These are phyloP conservation scores for Carcharodon carcharias DNA, from an alignment of 2,797 vertebrate genomes.

Conservation along the genomic window DNA sequence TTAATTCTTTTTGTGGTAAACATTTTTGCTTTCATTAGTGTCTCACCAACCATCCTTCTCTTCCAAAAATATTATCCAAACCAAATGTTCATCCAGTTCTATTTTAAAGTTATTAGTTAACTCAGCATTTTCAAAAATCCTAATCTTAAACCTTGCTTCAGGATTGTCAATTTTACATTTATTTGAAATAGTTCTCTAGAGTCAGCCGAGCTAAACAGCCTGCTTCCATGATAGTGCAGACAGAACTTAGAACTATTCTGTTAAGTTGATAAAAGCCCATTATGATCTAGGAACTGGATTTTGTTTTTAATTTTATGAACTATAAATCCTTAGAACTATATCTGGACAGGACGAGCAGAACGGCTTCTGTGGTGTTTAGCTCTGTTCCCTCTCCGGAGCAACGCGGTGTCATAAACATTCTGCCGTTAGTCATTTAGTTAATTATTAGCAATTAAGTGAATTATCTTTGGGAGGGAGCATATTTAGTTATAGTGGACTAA, in stretches of 20 bases:
- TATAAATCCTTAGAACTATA: background rate
- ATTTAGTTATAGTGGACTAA: background rate
- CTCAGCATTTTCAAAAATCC: background rate
- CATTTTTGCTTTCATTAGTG: background rate
- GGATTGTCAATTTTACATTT: background rate
- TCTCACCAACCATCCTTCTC: background rate
- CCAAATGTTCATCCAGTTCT: background rate
- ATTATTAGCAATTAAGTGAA: slow-evolving; percentile 14
- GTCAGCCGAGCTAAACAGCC: background rate
- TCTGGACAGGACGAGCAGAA: background rate
- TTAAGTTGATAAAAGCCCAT: background rate
- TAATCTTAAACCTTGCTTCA: background rate
- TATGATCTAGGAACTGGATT: background rate
- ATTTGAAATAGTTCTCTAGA: background rate
- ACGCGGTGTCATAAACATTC: background rate
- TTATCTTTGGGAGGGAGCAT: background rate
- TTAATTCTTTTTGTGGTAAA: background rate
- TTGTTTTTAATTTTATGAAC: background rate
- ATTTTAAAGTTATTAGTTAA: background rate
- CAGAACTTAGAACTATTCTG: background rate
- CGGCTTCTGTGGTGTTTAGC: background rate
- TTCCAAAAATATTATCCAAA: background rate
- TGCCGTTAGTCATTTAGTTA: background rate
- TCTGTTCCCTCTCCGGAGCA: background rate
- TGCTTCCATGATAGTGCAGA: background rate